Conservation (phyloP, 2,797 vertebrate species). For the Molossus alvarezi region DNA sequence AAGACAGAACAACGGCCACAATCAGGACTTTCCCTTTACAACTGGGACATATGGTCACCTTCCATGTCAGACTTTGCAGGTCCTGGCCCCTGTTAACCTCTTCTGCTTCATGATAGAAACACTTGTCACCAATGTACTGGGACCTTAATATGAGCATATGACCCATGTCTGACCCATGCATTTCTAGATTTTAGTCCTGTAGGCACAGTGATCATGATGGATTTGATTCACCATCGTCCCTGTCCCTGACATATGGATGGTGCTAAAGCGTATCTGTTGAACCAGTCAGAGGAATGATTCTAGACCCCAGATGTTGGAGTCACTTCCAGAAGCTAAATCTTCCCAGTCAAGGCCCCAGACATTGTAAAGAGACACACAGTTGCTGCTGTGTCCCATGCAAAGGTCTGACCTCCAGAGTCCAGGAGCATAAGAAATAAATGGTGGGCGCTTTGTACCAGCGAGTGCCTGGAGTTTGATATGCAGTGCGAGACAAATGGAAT, state of each 20-base stretch:
- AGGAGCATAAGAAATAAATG: fast-evolving
- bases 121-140: fast-evolving
- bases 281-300: background rate
- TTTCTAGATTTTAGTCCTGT: no score
- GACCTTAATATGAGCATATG: fast-evolving
- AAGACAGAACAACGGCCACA: background rate
- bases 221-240: fast-evolving
- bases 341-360: background rate
- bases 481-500: background rate
- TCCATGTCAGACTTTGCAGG: fast-evolving
- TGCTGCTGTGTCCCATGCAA: background rate
- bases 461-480: background rate
- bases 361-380: background rate
- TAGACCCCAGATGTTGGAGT: background rate
- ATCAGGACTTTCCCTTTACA: background rate
- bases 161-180: background rate
- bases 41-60: fast-evolving
- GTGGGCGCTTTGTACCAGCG: fast-evolving
- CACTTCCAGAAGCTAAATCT: background rate
- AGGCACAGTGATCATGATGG: fast-evolving
- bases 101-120: fast-evolving
- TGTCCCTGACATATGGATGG: fast-evolving
- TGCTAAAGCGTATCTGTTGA: background rate
- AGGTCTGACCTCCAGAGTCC: background rate
- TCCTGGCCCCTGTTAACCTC: background rate